A percentile compares a stretch with the other conserved stretches of the same genome.
Conservation (phyloP, 35 echinoderm and acorn worm genomes). For the Strongylocentrotus purpuratus region DNA sequence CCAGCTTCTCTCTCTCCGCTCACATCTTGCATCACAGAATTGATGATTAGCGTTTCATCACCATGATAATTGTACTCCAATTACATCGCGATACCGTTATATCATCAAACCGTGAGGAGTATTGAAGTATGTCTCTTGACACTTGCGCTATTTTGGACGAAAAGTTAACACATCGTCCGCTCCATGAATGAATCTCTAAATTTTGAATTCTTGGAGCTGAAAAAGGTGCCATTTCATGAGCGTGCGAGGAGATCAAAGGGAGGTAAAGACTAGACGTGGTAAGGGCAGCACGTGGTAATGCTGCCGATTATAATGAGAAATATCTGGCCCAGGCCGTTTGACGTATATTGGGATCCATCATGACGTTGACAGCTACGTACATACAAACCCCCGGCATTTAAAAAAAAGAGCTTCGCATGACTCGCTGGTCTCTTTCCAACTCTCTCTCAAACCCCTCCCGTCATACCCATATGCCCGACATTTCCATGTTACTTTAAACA, state of each 20-base stretch:
- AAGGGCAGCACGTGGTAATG: neutral
- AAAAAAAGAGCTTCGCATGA: neutral
- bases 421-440: neutral
- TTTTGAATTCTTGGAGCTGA: neutral
- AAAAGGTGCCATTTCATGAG: neutral
- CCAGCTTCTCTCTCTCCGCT: neutral
- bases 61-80: conserved; percentile 2
- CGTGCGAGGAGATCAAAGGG: neutral
- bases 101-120: neutral
- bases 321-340: neutral
- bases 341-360: neutral
- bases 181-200: neutral
- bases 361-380: conserved; percentile 13
- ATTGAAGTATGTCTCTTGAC: conserved; percentile 2
- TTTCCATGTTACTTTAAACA: neutral
- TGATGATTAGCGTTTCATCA: neutral
- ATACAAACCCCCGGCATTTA: neutral
- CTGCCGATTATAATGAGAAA: neutral
- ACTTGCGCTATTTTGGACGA: neutral
- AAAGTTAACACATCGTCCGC: neutral
- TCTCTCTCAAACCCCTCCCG: neutral
- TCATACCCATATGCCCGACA: neutral
- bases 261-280: neutral
- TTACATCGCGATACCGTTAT: neutral
- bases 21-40: neutral